Evolutionary conservation across 2,113 vertebrate species (phyloP).

Genomic region (Phoxinus phoxinus): DNA sequence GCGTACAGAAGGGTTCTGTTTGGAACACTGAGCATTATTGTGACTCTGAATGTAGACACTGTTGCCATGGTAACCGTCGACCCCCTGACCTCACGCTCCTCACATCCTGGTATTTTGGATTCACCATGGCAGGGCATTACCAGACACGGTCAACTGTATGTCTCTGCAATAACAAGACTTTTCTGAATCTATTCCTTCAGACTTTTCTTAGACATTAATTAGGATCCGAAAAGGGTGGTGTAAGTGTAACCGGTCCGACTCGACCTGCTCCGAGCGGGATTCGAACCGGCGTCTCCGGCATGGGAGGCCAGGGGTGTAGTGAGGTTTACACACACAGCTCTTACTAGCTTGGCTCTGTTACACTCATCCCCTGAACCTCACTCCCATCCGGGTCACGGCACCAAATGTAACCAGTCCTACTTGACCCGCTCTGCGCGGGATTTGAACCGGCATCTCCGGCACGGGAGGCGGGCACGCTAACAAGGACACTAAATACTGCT

Average conservation of each 20-base stretch:
- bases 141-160: slow-evolving; percentile 20
- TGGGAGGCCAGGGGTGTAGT: too few relatives aligned
- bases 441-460: too few relatives aligned
- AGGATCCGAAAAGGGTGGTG: background rate
- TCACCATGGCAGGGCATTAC: slow-evolving; percentile 15
- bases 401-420: too few relatives aligned
- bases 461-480: too few relatives aligned
- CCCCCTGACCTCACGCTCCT: background rate
- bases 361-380: too few relatives aligned
- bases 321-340: too few relatives aligned
- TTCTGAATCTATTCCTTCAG: background rate
- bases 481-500: too few relatives aligned
- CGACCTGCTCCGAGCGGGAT: too few relatives aligned
- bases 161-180: slow-evolving; percentile 52
- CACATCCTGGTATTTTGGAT: slow-evolving; percentile 9
- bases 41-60: slow-evolving; percentile 17
- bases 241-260: background rate
- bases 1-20: slow-evolving; percentile 8
- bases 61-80: background rate
- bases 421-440: too few relatives aligned
- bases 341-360: too few relatives aligned
- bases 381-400: too few relatives aligned
- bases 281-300: too few relatives aligned
- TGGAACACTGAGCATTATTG: slow-evolving; percentile 34
- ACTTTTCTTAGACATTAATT: background rate